A percentile compares a stretch with the other conserved stretches of the same genome.
Conservation (phyloP, 2,113 vertebrate genomes). For the Xiphias gladius region DNA sequence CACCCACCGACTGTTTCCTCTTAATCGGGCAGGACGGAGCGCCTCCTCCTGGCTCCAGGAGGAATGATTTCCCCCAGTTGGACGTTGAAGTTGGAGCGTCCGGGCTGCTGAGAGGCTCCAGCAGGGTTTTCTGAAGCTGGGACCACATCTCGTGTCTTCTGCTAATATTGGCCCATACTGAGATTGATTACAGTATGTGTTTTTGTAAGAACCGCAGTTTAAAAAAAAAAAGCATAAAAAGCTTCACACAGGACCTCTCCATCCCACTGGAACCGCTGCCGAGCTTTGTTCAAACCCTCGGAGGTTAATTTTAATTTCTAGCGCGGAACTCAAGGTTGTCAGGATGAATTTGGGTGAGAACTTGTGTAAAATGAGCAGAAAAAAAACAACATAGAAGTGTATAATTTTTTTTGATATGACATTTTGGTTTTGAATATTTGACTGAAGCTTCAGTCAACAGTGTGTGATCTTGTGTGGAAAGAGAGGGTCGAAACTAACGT, state of each 20-base stretch:
- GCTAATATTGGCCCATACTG: background rate
- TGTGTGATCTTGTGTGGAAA: too few relatives aligned
- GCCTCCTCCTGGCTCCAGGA: conserved; percentile 46
- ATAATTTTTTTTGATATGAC: too few relatives aligned
- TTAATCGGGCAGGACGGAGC: conserved; percentile 6
- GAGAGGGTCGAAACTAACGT: too few relatives aligned
- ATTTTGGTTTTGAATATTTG: too few relatives aligned
- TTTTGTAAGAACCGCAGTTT: background rate
- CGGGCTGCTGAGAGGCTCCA: background rate
- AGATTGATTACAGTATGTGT: background rate
- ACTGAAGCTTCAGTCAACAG: too few relatives aligned
- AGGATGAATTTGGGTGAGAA: background rate
- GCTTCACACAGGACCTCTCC: background rate
- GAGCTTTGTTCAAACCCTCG: background rate
- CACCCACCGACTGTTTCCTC: conserved; percentile 14
- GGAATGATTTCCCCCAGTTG: conserved; percentile 1
- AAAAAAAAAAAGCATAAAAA: background rate
- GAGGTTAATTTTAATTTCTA: background rate
- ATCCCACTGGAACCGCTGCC: background rate
- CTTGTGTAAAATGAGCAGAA: too few relatives aligned
- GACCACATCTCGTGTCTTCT: background rate
- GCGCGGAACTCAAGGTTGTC: background rate
- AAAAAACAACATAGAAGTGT: too few relatives aligned
- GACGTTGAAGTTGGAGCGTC: conserved; percentile 29
- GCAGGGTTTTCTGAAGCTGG: background rate